Evolutionary conservation across 2,113 vertebrate species (phyloP).

Genomic region (Pipa parva): DNA sequence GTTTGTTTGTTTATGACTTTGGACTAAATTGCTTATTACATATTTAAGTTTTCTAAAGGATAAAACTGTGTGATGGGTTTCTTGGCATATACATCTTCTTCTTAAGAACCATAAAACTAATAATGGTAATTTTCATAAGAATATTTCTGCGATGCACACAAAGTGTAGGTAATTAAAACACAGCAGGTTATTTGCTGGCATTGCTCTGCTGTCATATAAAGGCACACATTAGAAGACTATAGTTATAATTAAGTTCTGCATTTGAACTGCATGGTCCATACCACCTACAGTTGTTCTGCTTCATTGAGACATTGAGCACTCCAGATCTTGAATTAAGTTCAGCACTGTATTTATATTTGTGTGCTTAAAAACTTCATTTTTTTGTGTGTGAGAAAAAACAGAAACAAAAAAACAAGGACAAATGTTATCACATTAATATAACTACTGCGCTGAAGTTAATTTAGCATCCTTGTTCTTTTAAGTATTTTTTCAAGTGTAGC

Average conservation of each 20-base stretch:
- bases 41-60: too few species aligned
- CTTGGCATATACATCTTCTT: neutral
- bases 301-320: neutral
- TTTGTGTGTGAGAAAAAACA: too few species aligned
- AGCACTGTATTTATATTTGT: neutral
- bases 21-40: too few species aligned
- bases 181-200: neutral
- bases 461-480: too few species aligned
- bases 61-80: too few species aligned
- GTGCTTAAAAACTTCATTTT: too few species aligned
- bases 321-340: neutral
- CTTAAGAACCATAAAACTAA: neutral
- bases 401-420: too few species aligned
- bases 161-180: neutral
- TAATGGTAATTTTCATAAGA: neutral
- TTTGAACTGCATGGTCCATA: neutral
- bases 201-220: neutral
- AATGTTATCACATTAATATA: too few species aligned
- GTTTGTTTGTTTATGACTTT: too few species aligned
- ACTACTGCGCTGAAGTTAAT: too few species aligned
- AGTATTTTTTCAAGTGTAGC: too few species aligned
- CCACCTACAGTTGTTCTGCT: neutral
- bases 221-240: neutral
- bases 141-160: neutral
- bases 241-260: neutral